A percentile compares a stretch with the other conserved stretches of the same genome.
Evolutionary conservation across 2,797 vertebrate genomes (phyloP).

Genomic region (Synanceia verrucosa): DNA sequence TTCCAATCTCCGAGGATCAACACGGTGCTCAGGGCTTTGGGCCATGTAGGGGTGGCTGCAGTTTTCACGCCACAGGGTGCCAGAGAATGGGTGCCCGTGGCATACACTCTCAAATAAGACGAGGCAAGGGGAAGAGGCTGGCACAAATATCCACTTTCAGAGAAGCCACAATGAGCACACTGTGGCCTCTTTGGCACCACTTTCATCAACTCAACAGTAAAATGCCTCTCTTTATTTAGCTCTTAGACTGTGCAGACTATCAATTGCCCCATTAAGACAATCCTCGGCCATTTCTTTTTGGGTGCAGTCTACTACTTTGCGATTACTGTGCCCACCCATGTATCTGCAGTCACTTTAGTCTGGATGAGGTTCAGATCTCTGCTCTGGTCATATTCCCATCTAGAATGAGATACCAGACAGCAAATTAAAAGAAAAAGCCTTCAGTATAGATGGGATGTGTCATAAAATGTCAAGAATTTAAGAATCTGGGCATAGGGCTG

Average conservation of each 20-base stretch:
- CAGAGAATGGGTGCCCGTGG: conserved; percentile 61
- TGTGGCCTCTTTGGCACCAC: conserved; percentile 74
- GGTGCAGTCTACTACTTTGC: conserved; percentile 51
- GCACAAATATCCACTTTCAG: conserved; percentile 80
- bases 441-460: conserved; percentile 54
- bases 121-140: conserved; percentile 71
- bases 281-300: conserved; percentile 64
- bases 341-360: conserved; percentile 56
- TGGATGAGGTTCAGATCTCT: conserved; percentile 53
- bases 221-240: conserved; percentile 78
- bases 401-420: conserved; percentile 49
- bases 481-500: neutral
- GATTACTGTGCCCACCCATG: conserved; percentile 59
- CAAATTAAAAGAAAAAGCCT: conserved; percentile 67
- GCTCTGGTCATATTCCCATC: conserved; percentile 62
- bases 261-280: conserved; percentile 78
- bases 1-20: conserved; percentile 56
- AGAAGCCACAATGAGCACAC: conserved; percentile 76
- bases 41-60: conserved; percentile 54
- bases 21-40: conserved; percentile 54
- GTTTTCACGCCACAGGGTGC: conserved; percentile 57
- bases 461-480: conserved; percentile 39
- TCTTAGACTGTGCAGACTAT: conserved; percentile 73
- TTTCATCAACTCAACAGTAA: conserved; percentile 74
- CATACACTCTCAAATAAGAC: conserved; percentile 72